Conservation (phyloP, 2,797 vertebrate genomes). For the Acanthiza pusilla region DNA sequence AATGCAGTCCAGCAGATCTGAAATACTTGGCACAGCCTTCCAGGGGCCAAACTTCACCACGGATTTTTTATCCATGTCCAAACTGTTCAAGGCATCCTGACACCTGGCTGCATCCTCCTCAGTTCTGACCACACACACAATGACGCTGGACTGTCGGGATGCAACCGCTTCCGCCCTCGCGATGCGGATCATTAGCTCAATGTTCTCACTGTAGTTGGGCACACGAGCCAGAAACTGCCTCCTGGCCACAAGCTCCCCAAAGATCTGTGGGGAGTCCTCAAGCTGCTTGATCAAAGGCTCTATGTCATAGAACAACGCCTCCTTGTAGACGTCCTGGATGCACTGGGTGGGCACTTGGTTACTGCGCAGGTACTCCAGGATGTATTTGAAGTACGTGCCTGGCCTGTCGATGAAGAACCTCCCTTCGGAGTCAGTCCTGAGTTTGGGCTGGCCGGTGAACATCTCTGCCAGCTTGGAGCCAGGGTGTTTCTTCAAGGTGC, state of each 20-base stretch:
- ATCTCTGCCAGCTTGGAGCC: conserved; percentile 84
- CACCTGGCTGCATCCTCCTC: conserved; percentile 79
- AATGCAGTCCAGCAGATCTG: conserved; percentile 87
- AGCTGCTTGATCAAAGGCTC: conserved; percentile 83
- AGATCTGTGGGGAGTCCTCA: conserved; percentile 85
- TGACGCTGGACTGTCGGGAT: conserved; percentile 76
- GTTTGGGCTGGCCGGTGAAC: conserved; percentile 70
- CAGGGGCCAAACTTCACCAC: conserved; percentile 93
- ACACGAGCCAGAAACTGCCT: conserved; percentile 88
- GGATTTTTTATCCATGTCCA: conserved; percentile 81
- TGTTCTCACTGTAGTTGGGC: conserved; percentile 87
- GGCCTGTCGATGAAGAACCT: conserved; percentile 88
- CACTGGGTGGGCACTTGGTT: conserved; percentile 78
- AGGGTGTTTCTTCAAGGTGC: conserved; percentile 82
- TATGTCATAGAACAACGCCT: conserved; percentile 86
- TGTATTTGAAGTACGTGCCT: conserved; percentile 81
- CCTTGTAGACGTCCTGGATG: conserved; percentile 82
- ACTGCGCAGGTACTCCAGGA: conserved; percentile 87
- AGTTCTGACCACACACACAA: conserved; percentile 80
- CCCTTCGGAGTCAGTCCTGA: conserved; percentile 75
- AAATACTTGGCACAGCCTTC: conserved; percentile 73
- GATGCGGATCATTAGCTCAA: conserved; percentile 89
- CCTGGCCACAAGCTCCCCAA: conserved; percentile 86
- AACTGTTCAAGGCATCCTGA: conserved; percentile 71
- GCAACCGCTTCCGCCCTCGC: conserved; percentile 88